Evolutionary conservation across 2,888 invertebrate genomes (phyloP), one percentile per base, ranked within the genome.

Genomic region (Anarsia innoxiella): DNA sequence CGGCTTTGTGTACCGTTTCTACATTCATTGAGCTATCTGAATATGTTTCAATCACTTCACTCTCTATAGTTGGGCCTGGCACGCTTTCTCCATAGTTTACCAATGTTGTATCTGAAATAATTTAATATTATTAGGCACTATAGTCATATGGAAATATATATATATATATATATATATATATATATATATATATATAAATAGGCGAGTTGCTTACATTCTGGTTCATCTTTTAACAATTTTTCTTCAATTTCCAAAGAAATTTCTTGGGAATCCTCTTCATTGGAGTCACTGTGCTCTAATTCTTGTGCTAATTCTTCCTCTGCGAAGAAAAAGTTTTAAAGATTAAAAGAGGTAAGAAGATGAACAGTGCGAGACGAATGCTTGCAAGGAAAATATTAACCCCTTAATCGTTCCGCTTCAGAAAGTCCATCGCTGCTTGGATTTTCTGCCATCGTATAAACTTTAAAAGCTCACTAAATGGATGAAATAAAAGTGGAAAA

Each of bases 231-330:
- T 1, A 85, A 54, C 13, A 86, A 51, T 40, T 78, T 84, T 43
- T 86, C 86, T 59, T 86, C 86, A 36, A 76, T 69, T 57, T 86
- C 86, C 37, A 84, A 49, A 1, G 86, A 83, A 48, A 85, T 78
- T 44, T 86, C 86, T 51, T 79, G 79, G 11, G 71, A 70, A 51
- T 83, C 84, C 15, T 84, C 86, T 56, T 85, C 85, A 46, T 75
- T 79, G 2, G 83, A 85, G 51, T 85, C 85, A 51, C 84, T 85
- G 39, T 85, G 85, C 25, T 86, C 85, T 36, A 86, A 51, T 52
- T 85, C 86, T 35, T 70, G 69, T 10, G 70, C 80, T 31, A 86
- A 49, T 48, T 84, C 86, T 38, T 80, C 82, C 45, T 85, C 86
- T 85, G 50, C 39, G 42, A 23, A n/a, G 30, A 36, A 12, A 6